A percentile compares a stretch with the other conserved stretches of the same genome.
phyloP scores from a whole-genome alignment of 2,888 invertebrate species.

The Acrobasis suavella region DNA sequence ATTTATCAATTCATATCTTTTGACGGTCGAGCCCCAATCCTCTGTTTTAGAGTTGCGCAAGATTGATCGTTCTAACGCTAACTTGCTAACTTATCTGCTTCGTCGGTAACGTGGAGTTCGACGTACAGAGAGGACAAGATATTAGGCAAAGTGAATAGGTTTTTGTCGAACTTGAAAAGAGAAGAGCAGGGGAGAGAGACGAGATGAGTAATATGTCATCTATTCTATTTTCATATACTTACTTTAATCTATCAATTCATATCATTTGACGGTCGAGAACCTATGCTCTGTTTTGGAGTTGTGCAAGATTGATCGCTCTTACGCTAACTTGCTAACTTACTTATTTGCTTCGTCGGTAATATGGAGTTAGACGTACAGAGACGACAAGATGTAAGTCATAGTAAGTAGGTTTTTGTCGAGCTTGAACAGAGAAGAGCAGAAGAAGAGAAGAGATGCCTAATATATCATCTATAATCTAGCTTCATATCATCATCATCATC shows the following conservation, averaged over 20 bases:
- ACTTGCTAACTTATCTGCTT: constrained; percentile 36
- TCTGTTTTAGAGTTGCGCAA: constrained; percentile 30
- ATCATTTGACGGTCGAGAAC: no score
- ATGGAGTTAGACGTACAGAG: not conserved
- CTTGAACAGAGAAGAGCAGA: no score
- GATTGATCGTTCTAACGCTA: constrained; percentile 38
- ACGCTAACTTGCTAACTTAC: constrained; percentile 35
- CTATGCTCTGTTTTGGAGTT: no score
- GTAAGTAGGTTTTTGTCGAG: constrained; percentile 23
- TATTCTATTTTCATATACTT: no score
- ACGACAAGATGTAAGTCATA: not conserved
- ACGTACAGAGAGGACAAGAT: not conserved
- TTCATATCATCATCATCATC: no score
- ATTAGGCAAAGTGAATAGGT: not conserved
- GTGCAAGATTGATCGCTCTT: constrained; percentile 36
- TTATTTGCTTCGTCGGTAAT: constrained; percentile 31
- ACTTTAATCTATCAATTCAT: no score
- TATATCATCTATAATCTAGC: no score
- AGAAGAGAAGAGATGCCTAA: no score
- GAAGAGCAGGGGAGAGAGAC: not conserved
- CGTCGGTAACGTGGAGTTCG: constrained; percentile 8
- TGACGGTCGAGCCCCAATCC: constrained; percentile 24
- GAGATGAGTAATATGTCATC: not conserved
- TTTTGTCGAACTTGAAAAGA: constrained; percentile 24
- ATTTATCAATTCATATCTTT: constrained; percentile 22